These are phyloP conservation scores for Tenebrio molitor DNA, from an alignment of 1,140 invertebrate genomes.

Conservation along the genomic window DNA sequence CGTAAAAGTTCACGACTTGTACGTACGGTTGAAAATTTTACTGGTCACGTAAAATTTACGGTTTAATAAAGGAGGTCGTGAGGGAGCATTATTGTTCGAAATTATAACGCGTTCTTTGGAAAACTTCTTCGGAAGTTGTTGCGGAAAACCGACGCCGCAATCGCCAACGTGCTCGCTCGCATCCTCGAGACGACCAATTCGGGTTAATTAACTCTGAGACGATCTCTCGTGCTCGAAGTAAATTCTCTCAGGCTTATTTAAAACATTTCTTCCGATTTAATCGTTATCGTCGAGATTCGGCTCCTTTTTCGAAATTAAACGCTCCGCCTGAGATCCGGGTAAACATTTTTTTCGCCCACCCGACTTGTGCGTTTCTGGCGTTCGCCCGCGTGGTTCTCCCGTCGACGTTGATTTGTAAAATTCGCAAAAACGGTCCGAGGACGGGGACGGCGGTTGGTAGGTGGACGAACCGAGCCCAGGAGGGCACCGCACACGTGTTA, in stretches of 20 bases:
- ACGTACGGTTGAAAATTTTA: slow-evolving; percentile 22
- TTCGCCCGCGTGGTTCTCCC: too few species aligned
- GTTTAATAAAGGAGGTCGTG: slow-evolving; percentile 29
- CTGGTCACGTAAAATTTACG: slow-evolving; percentile 30
- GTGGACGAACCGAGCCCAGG: slow-evolving; percentile 13
- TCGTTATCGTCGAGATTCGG: too few species aligned
- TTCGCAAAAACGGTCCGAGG: too few species aligned
- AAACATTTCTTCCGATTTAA: slow-evolving; percentile 14
- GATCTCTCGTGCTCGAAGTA: too few species aligned
- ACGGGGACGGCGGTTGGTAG: too few species aligned
- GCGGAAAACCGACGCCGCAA: too few species aligned
- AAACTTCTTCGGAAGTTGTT: slow-evolving; percentile 13
- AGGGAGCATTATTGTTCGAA: slow-evolving; percentile 13
- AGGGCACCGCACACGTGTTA: slow-evolving; percentile 59
- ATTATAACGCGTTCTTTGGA: slow-evolving; percentile 21
- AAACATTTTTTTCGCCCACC: too few species aligned
- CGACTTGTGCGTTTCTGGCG: too few species aligned
- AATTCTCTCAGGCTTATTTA: too few species aligned
- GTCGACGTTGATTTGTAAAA: too few species aligned
- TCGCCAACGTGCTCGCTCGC: slow-evolving; percentile 1
- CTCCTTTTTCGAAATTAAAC: too few species aligned
- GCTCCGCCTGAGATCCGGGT: too few species aligned
- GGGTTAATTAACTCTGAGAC: slow-evolving; percentile 22
- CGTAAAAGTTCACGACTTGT: slow-evolving; percentile 21
- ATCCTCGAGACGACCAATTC: slow-evolving; percentile 1